Percentiles rank a stretch among this genome's conserved stretches.
Evolutionary conservation across 2,888 invertebrate genomes (phyloP).

Genomic region (Celastrina argiolus): DNA sequence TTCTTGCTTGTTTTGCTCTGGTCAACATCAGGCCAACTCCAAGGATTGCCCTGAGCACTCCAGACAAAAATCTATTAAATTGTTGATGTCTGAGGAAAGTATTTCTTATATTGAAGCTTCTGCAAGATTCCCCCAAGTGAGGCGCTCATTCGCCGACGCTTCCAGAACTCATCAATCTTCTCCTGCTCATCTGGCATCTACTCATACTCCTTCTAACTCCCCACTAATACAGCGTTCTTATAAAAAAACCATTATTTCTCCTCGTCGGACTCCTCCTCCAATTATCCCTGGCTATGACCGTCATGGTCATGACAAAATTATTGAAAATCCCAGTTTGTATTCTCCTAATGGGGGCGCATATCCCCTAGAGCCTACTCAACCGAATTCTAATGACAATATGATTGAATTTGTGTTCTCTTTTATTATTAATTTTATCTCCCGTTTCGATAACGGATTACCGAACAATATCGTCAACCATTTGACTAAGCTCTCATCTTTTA

Average conservation of each 20-base stretch:
- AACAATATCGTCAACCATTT: too few species aligned
- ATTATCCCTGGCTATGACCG: background rate
- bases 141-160: constrained; percentile 22
- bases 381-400: too few species aligned
- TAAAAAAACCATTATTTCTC: constrained; percentile 20
- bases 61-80: constrained; percentile 32
- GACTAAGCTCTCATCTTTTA: too few species aligned
- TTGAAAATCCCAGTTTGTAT: too few species aligned
- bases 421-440: too few species aligned
- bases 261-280: background rate
- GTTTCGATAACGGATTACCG: too few species aligned
- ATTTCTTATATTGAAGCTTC: constrained; percentile 31
- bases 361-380: too few species aligned
- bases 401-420: too few species aligned
- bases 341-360: too few species aligned
- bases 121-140: constrained; percentile 16
- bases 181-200: too few species aligned
- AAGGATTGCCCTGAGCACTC: constrained; percentile 30
- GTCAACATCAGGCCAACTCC: constrained; percentile 28
- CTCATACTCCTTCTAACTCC: too few species aligned
- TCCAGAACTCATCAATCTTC: background rate
- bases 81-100: constrained; percentile 30
- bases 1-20: constrained; percentile 30
- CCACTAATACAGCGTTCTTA: background rate
- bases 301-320: too few species aligned